Percentiles rank a stretch among this genome's conserved stretches.
These are phyloP conservation scores for Encarsia formosa DNA, from an alignment of 2,888 invertebrate genomes.

Conservation along the genomic window DNA sequence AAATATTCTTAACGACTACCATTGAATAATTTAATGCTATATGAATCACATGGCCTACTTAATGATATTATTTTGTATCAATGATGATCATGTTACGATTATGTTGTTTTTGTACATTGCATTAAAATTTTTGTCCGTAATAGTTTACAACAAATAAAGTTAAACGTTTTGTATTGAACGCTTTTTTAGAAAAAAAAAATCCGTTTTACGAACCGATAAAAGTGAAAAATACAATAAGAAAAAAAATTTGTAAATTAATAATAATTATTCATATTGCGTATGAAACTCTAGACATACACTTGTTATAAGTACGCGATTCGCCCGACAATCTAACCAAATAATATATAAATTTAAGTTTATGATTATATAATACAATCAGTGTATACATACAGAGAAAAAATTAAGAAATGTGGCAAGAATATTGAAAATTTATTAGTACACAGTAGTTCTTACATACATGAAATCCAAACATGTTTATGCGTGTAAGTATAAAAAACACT, in stretches of 20 bases:
- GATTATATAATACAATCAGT: slow-evolving; percentile 9
- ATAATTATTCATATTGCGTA: slow-evolving; percentile 2
- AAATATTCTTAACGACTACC: no score
- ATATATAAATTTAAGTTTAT: background rate
- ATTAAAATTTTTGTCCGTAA: no score
- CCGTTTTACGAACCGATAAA: background rate
- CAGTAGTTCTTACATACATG: no score
- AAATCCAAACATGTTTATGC: no score
- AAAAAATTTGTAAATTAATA: slow-evolving; percentile 7
- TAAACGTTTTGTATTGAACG: background rate
- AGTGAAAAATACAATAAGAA: slow-evolving; percentile 4
- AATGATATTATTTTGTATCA: no score
- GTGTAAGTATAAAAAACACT: no score
- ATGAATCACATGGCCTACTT: no score
- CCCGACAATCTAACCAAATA: slow-evolving; percentile 15
- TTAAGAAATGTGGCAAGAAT: slow-evolving; percentile 7
- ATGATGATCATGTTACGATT: no score
- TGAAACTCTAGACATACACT: slow-evolving; percentile 10
- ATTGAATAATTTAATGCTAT: no score
- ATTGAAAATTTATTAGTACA: slow-evolving; percentile 4
- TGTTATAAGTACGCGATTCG: slow-evolving; percentile 17
- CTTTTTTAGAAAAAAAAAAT: background rate
- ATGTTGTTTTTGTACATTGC: no score
- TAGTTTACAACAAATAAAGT: no score
- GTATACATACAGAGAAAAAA: slow-evolving; percentile 10